These are phyloP conservation scores for Meda fulgida DNA, from an alignment of 2,797 vertebrate genomes.

Conservation along the genomic window DNA sequence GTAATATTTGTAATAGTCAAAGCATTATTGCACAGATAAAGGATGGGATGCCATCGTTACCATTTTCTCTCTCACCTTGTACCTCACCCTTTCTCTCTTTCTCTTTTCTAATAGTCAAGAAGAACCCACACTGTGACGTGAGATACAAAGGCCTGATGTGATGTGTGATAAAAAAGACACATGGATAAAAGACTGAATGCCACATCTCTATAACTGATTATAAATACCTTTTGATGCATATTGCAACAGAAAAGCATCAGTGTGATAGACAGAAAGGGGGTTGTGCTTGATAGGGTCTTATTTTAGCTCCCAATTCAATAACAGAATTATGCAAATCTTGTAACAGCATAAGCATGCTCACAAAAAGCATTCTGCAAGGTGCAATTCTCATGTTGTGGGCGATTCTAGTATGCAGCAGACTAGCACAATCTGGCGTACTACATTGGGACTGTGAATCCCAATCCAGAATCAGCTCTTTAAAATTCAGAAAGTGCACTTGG, in stretches of 20 bases:
- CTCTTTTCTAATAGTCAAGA: constrained; percentile 13
- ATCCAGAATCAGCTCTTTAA: constrained; percentile 22
- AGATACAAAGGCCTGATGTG: constrained; percentile 24
- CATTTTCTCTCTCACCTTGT: neutral
- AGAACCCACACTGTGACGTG: neutral
- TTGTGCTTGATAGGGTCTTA: neutral
- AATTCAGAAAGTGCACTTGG: constrained; percentile 23
- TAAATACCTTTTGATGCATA: constrained; percentile 30
- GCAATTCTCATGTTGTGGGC: neutral
- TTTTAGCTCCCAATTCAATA: constrained; percentile 20
- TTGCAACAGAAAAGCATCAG: neutral
- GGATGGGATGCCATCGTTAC: neutral
- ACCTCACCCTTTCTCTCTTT: neutral
- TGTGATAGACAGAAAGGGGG: neutral
- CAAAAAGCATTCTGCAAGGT: neutral
- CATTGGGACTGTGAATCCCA: neutral
- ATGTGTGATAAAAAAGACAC: constrained; percentile 27
- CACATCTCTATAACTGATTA: constrained; percentile 23
- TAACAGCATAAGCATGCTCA: neutral
- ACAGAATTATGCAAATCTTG: constrained; percentile 15
- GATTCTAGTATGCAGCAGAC: constrained; percentile 1
- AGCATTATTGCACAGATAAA: constrained; percentile 17
- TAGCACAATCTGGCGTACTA: constrained; percentile 14
- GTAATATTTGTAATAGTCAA: neutral
- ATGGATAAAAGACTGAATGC: constrained; percentile 18